Base-by-base conservation (phyloP, 1,140 invertebrate species). In the Micrasema minimum region DNA sequence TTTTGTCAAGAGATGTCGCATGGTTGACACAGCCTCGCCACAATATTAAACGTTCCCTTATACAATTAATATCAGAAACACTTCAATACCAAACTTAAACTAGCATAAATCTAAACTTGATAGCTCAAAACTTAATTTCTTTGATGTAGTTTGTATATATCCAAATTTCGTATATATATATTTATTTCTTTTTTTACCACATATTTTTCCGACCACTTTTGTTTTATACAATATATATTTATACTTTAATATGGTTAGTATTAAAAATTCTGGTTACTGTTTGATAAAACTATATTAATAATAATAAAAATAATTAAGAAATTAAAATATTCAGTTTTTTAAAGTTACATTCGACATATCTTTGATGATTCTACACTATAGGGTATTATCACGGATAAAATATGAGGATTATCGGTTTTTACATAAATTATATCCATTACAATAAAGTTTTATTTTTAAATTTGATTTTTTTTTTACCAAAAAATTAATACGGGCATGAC, bases 61-160 rank as follows among this genome's bases (percentile, higher is more conserved):
- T 14, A 67, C 22, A 67, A 38, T 55, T 67, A 67, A 41, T 67
- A 67, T 67, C 65, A 55, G 48, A 66, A 31, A 66, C 62, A 66
- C 62, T 50, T 57, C 12, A 23, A 16, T 65, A 12, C 35, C 62
- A 48, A 37, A 18, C 46, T 51, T 51, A 51, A 35, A 51, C 20
- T 66, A 66, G 1, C 26, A 43, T 62, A 43, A 64, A 43, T 61
- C 57, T n/a, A 41, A 61, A 20, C 37, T 38, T 16, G 38, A 31
- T 26, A 31, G 51, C 12, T 11, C 14, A 22, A 55, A 55, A 55
- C 3, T 14, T 37, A 23, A 55, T 14, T 55, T 31, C 23, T 11
- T 22, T 5, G 11, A 22, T 53, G 10, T n/a, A n/a, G 7, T 23
- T 50, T 18, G 35, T 50, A 66, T 66, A 64, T 64, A 31, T 48